Conservation (phyloP, 2,888 invertebrate species). For the Shargacucullia verbasci region DNA sequence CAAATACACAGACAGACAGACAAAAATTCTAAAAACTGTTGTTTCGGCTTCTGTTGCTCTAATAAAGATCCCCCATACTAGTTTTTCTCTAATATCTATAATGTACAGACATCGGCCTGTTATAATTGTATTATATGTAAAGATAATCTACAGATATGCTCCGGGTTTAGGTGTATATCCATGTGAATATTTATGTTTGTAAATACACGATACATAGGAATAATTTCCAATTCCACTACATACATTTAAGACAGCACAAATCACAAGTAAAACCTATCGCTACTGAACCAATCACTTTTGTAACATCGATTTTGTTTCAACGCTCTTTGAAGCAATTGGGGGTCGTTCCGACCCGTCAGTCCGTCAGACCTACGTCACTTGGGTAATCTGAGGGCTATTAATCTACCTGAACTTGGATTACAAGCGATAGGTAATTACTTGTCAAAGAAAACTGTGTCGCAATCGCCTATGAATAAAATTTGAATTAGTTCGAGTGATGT, state of each 20-base stretch:
- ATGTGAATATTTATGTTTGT: too few relatives aligned
- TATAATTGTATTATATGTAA: too few relatives aligned
- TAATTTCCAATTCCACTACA: too few relatives aligned
- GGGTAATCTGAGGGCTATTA: slow-evolving; percentile 57
- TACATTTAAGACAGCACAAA: slow-evolving; percentile 4
- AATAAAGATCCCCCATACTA: too few relatives aligned
- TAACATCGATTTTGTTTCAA: slow-evolving; percentile 57
- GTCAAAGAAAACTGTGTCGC: slow-evolving; percentile 43
- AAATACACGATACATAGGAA: too few relatives aligned
- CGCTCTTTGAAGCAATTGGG: slow-evolving; percentile 41
- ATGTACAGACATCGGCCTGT: too few relatives aligned
- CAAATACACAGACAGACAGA: too few relatives aligned
- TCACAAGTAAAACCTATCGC: slow-evolving; percentile 4
- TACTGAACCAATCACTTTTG: slow-evolving; percentile 42
- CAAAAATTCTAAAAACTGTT: too few relatives aligned
- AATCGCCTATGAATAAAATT: slow-evolving; percentile 47
- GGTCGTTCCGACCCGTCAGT: slow-evolving; percentile 41
- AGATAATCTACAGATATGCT: too few relatives aligned
- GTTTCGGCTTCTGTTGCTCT: too few relatives aligned
- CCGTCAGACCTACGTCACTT: slow-evolving; percentile 64
- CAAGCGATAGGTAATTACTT: slow-evolving; percentile 56
- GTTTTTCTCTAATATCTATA: too few relatives aligned
- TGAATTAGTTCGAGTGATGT: slow-evolving; percentile 20
- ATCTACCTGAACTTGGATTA: slow-evolving; percentile 61
- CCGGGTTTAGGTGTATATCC: too few relatives aligned